These are phyloP conservation scores for Pachydiplax longipennis DNA, from an alignment of 2,888 invertebrate species.

Conservation along the genomic window DNA sequence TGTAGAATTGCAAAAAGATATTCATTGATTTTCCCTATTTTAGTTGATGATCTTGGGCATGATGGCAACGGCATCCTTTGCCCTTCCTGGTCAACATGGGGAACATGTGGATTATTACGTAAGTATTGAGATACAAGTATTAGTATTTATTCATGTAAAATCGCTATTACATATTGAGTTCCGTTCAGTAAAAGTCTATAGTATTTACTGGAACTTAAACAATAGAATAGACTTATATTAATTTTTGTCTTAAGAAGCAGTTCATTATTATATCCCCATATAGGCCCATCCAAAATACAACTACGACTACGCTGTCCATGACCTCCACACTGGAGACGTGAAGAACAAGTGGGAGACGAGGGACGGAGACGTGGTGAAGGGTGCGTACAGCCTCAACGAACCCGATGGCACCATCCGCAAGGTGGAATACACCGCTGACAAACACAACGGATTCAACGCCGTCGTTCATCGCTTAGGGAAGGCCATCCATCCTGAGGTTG, in stretches of 20 bases:
- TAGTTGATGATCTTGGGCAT: neutral
- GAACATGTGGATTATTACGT: slow-evolving; percentile 16
- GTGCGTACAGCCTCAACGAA: slow-evolving; percentile 50
- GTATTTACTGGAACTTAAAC: no score
- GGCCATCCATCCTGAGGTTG: neutral
- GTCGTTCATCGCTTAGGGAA: slow-evolving; percentile 4
- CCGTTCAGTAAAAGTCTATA: neutral
- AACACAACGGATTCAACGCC: slow-evolving; percentile 49
- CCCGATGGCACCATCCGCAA: slow-evolving; percentile 50
- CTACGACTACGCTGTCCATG: slow-evolving; percentile 45
- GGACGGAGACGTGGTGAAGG: slow-evolving; percentile 51
- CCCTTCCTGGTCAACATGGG: neutral
- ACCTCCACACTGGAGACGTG: slow-evolving; percentile 52
- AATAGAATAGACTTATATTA: no score
- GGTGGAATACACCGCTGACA: slow-evolving; percentile 51
- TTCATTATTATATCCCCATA: neutral
- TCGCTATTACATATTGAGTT: neutral
- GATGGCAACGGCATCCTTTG: neutral
- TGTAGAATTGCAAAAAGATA: no score
- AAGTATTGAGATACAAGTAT: neutral
- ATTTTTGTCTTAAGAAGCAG: no score
- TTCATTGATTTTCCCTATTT: neutral
- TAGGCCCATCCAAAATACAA: slow-evolving; percentile 5
- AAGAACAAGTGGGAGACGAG: slow-evolving; percentile 52
- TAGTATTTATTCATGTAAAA: neutral